These are phyloP conservation scores for Actinia tenebrosa DNA, from an alignment of 64 coral and sea anemone species.

Conservation along the genomic window DNA sequence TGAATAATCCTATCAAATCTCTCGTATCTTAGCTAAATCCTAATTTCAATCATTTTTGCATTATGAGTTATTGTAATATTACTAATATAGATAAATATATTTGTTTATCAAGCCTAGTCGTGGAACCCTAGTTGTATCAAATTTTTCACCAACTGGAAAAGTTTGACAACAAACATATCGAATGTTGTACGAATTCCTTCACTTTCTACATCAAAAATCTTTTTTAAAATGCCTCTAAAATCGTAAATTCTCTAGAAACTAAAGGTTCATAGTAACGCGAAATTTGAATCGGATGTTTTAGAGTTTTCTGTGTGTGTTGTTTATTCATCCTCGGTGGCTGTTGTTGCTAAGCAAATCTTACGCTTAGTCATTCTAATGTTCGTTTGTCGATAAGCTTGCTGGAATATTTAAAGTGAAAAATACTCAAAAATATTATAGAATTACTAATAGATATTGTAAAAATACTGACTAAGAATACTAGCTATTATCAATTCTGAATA, in stretches of 20 bases:
- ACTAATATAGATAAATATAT: neutral
- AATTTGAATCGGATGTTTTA: neutral
- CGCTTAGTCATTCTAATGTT: neutral
- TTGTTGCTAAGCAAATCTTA: neutral
- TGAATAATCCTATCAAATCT: neutral
- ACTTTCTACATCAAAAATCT: neutral
- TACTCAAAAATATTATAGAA: too few relatives aligned
- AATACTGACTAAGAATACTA: too few relatives aligned
- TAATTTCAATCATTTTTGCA: too few relatives aligned
- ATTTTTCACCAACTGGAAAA: neutral
- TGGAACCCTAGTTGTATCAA: neutral
- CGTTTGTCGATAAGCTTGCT: too few relatives aligned
- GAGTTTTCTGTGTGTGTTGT: neutral
- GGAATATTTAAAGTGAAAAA: too few relatives aligned
- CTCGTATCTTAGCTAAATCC: neutral
- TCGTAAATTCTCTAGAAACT: neutral
- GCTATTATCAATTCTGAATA: too few relatives aligned
- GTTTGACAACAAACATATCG: neutral
- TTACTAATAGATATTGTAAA: too few relatives aligned
- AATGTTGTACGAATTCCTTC: neutral
- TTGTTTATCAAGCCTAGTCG: neutral
- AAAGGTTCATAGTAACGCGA: neutral
- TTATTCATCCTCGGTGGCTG: neutral
- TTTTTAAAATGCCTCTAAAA: neutral
- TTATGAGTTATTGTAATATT: too few relatives aligned